These are phyloP conservation scores for Coenonympha arcania DNA, from an alignment of 2,888 invertebrate species.

Conservation along the genomic window DNA sequence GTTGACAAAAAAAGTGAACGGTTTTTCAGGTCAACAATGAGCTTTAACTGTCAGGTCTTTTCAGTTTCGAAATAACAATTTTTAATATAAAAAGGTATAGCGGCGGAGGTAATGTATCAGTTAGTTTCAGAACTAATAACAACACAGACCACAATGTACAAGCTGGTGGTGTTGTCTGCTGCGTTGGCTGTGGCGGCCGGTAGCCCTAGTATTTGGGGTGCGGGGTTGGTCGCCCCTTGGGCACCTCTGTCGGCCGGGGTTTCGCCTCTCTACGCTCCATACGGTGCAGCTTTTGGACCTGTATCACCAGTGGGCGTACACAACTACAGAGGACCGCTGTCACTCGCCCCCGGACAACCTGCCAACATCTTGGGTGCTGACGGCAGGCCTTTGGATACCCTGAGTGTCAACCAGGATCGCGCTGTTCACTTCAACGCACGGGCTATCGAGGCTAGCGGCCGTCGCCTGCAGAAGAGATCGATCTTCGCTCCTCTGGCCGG, in stretches of 20 bases:
- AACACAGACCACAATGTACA: conserved; percentile 74
- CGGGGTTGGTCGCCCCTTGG: conserved; percentile 26
- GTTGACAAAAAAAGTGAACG: background rate
- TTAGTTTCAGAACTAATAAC: conserved; percentile 45
- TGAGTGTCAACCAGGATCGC: conserved; percentile 64
- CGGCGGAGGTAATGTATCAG: conserved; percentile 46
- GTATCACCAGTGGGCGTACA: conserved; percentile 36
- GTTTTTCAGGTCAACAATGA: background rate
- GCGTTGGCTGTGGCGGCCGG: conserved; percentile 74
- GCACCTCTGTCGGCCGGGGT: conserved; percentile 21
- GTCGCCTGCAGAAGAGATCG: conserved; percentile 48
- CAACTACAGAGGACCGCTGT: conserved; percentile 59
- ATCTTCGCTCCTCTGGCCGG: background rate
- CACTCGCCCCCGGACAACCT: conserved; percentile 64
- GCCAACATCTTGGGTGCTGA: conserved; percentile 61
- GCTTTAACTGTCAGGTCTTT: background rate
- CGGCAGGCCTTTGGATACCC: conserved; percentile 63
- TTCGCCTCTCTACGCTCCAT: background rate
- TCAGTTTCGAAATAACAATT: background rate
- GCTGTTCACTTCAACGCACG: conserved; percentile 59
- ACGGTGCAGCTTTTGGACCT: conserved; percentile 26
- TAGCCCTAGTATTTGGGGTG: conserved; percentile 43
- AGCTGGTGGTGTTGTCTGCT: conserved; percentile 77
- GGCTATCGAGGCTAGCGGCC: conserved; percentile 44
- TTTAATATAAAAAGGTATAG: conserved; percentile 57